Percentiles rank a stretch among this genome's conserved stretches.
phyloP scores from a whole-genome alignment of 2,888 invertebrate species.

The Drosophila tripunctata region DNA sequence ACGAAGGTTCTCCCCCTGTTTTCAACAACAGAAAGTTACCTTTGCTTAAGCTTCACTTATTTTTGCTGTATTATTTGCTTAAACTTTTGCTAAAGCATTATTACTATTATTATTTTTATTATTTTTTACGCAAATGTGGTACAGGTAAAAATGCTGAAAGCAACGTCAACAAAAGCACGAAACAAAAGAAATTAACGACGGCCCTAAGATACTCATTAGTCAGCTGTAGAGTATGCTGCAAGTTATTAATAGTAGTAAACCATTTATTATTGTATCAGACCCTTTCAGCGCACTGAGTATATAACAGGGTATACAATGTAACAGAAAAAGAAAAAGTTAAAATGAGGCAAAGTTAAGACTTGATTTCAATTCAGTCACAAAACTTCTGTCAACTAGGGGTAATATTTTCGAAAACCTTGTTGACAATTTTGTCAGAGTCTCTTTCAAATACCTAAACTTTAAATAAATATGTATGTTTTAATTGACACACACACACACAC shows the following conservation, averaged over 20 bases:
- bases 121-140: conserved; percentile 45
- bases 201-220: not conserved
- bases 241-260: not conserved
- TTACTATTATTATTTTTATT: conserved; percentile 63
- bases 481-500: not conserved
- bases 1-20: too few relatives aligned
- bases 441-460: conserved; percentile 7
- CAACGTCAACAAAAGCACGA: conserved; percentile 20
- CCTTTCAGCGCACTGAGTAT: not conserved
- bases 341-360: conserved; percentile 29
- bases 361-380: conserved; percentile 15
- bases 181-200: not conserved
- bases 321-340: not conserved
- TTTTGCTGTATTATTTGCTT: conserved; percentile 37
- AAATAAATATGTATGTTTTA: conserved; percentile 21
- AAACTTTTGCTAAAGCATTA: conserved; percentile 59
- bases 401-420: not conserved
- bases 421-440: too few relatives aligned
- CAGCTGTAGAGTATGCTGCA: not conserved
- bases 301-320: conserved; percentile 5
- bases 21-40: conserved; percentile 21
- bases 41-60: conserved; percentile 29
- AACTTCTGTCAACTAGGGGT: not conserved
- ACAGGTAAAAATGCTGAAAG: conserved; percentile 22
- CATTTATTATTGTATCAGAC: too few relatives aligned